These are phyloP conservation scores for Pteronura brasiliensis DNA, from an alignment of 2,113 vertebrate genomes.

Conservation along the genomic window DNA sequence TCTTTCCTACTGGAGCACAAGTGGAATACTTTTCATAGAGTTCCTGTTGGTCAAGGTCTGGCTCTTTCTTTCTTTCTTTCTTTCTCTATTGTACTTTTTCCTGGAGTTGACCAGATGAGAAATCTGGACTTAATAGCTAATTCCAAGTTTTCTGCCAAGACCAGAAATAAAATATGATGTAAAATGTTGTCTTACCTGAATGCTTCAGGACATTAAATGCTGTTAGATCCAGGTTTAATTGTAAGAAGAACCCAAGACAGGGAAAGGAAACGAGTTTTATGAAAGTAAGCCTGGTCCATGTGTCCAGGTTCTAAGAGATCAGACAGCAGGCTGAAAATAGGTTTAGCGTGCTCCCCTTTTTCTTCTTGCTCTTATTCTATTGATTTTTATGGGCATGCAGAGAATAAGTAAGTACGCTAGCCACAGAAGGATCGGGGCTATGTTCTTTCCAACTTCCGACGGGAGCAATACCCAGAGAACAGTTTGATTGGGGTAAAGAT, in stretches of 20 bases:
- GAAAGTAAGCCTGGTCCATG: conserved; percentile 40
- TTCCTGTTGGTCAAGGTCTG: conserved; percentile 41
- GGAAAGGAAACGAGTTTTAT: conserved; percentile 46
- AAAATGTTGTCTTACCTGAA: conserved; percentile 68
- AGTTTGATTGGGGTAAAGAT: neutral
- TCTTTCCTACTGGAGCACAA: conserved; percentile 9
- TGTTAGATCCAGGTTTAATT: conserved; percentile 40
- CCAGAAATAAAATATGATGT: conserved; percentile 62
- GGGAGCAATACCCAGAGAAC: neutral
- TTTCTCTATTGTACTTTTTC: conserved; percentile 39
- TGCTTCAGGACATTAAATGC: conserved; percentile 43
- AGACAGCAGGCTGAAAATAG: conserved; percentile 52
- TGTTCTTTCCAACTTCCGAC: conserved; percentile 43
- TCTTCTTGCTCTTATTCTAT: neutral
- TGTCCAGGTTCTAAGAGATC: conserved; percentile 21
- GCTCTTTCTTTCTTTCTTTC: conserved; percentile 39
- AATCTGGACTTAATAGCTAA: conserved; percentile 59
- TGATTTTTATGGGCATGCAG: conserved; percentile 1
- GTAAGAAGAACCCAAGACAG: conserved; percentile 47
- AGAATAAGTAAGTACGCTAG: conserved; percentile 16
- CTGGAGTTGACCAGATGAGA: conserved; percentile 62
- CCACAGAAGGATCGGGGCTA: neutral
- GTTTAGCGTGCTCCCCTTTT: neutral
- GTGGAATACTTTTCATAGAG: conserved; percentile 21
- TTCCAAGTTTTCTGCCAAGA: conserved; percentile 61